Base-by-base conservation (phyloP, 1,140 invertebrate genomes). In the Parasteatoda tepidariorum region DNA sequence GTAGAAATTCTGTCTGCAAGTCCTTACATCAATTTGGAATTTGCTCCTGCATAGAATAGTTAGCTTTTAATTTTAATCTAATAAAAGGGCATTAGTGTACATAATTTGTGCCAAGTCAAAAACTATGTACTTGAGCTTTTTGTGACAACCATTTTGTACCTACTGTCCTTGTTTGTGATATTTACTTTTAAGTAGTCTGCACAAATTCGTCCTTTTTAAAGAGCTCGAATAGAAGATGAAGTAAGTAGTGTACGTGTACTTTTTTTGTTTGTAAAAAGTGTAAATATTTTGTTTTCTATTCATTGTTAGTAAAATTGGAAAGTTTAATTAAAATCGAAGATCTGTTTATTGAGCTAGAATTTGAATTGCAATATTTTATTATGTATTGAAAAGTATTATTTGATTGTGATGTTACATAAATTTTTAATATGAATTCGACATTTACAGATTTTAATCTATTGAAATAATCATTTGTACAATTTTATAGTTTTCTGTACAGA, bases 11-110 rank as follows among this genome's bases (percentile, higher is more conserved):
- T 84, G 13, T 78, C 83, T 13, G 48, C 57, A n/a, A 84, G 83
- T 71, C 83, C 83, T 13, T 78, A 78, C 38, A 70, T 84, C 59
- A 70, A 84, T 28, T 57, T 84, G 59, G 83, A 84, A 59, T 84
- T 84, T 61, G 55, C 67, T 5, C 67, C 79, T 28, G 59, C 67
- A 28, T 71, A 31, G 41, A 55, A n/a, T n/a, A 11, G 2, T 55
- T 15, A 48, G 24, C 15, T 67, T 24, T 4, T 57, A 38, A 13
- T 48, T 68, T 34, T 68, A 6, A 24, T 24, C 13, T 57, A 7
- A 26, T 24, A 55, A 31, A 13, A 55, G 13, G 24, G 28, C 22
- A 18, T 71, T 30, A 55, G 31, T 64, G 22, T 71, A 28, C 33
- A 9, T 13, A 48, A 48, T 57, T 5, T 30, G 38, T 71, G 48